Conservation (phyloP, 2,888 invertebrate genomes). For the Perithous albicinctus region DNA sequence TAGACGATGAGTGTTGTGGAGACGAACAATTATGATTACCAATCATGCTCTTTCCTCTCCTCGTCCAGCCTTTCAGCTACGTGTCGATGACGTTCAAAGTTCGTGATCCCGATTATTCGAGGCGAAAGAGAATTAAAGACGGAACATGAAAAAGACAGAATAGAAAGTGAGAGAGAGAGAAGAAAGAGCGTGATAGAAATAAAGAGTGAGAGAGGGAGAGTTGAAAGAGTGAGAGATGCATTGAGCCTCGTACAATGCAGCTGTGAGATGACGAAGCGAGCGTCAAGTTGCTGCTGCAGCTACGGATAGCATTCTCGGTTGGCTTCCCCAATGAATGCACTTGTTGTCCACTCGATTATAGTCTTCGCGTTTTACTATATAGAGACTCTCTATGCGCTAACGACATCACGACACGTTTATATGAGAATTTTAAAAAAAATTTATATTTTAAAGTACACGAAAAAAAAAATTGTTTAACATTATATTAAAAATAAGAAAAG, state of each 20-base stretch:
- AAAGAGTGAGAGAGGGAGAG: too few species aligned
- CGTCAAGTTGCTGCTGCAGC: constrained; percentile 35
- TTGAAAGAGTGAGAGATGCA: constrained; percentile 34
- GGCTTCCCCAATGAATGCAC: constrained; percentile 59
- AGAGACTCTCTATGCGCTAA: neutral
- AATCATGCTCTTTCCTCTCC: constrained; percentile 2
- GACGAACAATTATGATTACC: constrained; percentile 46
- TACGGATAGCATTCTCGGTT: constrained; percentile 27
- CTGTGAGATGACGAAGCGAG: constrained; percentile 63
- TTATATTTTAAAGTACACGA: too few species aligned
- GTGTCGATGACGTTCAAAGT: constrained; percentile 56
- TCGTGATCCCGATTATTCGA: constrained; percentile 59
- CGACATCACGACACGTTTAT: too few species aligned
- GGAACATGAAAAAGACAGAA: too few species aligned
- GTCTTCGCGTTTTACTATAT: neutral
- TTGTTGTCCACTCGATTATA: constrained; percentile 51
- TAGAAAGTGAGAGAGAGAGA: constrained; percentile 20
- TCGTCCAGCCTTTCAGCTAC: neutral
- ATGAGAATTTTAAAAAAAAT: too few species aligned
- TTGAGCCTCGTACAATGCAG: constrained; percentile 45
- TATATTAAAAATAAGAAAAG: too few species aligned
- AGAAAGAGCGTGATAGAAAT: constrained; percentile 52
- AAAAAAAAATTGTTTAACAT: too few species aligned
- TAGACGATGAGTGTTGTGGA: constrained; percentile 5
- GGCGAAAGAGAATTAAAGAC: constrained; percentile 37